Base-by-base conservation (phyloP, 2,113 vertebrate genomes). In the Reinhardtius hippoglossoides region DNA sequence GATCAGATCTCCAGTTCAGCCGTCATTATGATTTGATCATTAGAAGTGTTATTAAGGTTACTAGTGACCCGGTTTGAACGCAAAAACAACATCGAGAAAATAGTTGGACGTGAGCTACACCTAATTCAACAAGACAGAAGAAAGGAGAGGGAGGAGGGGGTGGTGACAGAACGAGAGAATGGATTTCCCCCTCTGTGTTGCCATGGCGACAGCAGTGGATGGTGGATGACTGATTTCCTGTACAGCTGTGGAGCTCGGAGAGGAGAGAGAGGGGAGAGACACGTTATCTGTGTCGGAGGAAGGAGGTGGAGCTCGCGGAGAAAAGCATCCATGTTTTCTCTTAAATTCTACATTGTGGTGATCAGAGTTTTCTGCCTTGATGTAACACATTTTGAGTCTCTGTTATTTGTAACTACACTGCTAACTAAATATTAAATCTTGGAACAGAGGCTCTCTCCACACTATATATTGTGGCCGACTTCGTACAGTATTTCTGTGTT, bases 221-320 rank as follows among this genome's bases (percentile, higher is more conserved):
- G 21, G 85, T 92, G 82, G 72, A 37, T 90, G 93, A 92, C 89
- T 91, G 94, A 93, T 95, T 96, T 95, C 95, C 93, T 93, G 90
- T 82, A 62, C 94, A 93, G 92, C 93, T 88, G 91, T 90, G 89
- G 82, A 76, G 80, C 89, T 87, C 15, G 64, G 40, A 79, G 88
- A 66, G 64, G 66, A 81, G 81, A 65, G 65, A 54, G 50, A 54
- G 50, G 50, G 9, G 88, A 87, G 84, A 59, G 64, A 60, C 20
- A 35, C 23, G 14, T 58, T 76, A 79, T 85, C 71, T 81, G 74
- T 81, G 75, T 73, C 44, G 48, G 59, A 83, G 75, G 57, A 80
- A 71, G 57, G 82, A 71, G 84, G 86, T 44, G 86, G 80, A 80
- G 84, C 77, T 78, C 5, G 1, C 15, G 13, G 40, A 63, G 76